phyloP scores from a whole-genome alignment of 2,113 vertebrate species.

The Apeltes quadracus region DNA sequence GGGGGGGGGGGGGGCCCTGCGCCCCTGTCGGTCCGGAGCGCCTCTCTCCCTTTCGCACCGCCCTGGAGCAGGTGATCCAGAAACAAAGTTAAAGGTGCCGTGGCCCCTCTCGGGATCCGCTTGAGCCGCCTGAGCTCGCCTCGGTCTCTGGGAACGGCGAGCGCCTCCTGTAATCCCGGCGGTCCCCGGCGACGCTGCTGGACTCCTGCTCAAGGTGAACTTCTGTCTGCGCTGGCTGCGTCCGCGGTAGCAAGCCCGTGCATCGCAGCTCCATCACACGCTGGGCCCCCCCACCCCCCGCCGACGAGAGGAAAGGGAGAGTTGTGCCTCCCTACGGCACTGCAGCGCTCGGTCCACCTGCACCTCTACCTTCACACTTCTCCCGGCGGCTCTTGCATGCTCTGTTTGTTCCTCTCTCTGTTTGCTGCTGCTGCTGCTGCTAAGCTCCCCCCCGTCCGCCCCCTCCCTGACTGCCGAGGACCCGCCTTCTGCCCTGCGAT shows the following conservation, averaged over 20 bases:
- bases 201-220: slow-evolving; percentile 69
- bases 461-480: slow-evolving; percentile 59
- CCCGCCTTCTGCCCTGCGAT: slow-evolving; percentile 59
- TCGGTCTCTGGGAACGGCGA: not conserved
- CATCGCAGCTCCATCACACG: slow-evolving; percentile 38
- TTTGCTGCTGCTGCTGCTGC: slow-evolving; percentile 62
- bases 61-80: slow-evolving; percentile 25
- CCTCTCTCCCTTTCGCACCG: not conserved
- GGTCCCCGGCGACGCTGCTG: slow-evolving; percentile 47
- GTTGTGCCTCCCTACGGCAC: slow-evolving; percentile 56
- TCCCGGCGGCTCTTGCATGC: slow-evolving; percentile 52
- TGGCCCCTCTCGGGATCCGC: slow-evolving; percentile 9
- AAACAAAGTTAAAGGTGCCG: slow-evolving; percentile 29
- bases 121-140: slow-evolving; percentile 19
- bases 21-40: slow-evolving; percentile 17
- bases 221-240: slow-evolving; percentile 54
- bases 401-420: slow-evolving; percentile 60
- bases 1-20: too few relatives aligned
- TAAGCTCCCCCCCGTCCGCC: slow-evolving; percentile 64
- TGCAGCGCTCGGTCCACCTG: slow-evolving; percentile 71
- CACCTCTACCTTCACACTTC: slow-evolving; percentile 56
- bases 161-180: slow-evolving; percentile 47
- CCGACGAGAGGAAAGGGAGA: slow-evolving; percentile 39
- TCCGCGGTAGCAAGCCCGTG: slow-evolving; percentile 33
- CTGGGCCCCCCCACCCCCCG: slow-evolving; percentile 13